These are phyloP conservation scores for Drosophila lacertosa DNA, from an alignment of 1,140 invertebrate genomes.

Conservation along the genomic window DNA sequence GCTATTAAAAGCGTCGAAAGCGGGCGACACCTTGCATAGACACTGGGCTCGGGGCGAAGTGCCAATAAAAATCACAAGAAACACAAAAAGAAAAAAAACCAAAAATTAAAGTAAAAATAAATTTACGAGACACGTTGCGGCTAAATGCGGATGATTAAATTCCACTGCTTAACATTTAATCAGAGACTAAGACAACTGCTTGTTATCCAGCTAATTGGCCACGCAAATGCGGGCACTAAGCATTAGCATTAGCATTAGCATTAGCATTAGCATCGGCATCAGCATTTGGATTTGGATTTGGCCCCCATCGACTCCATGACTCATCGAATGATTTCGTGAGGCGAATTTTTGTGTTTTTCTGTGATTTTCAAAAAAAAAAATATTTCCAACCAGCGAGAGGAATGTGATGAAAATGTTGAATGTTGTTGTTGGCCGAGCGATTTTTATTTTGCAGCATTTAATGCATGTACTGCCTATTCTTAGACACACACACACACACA, in stretches of 20 bases:
- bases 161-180: conserved; percentile 27
- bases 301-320: neutral
- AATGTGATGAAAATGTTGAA: conserved; percentile 37
- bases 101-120: neutral
- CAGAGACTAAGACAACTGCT: conserved; percentile 15
- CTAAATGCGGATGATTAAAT: conserved; percentile 23
- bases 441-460: conserved; percentile 21
- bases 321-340: neutral
- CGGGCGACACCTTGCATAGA: conserved; percentile 20
- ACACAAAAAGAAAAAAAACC: no score
- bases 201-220: conserved; percentile 67
- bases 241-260: no score
- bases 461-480: conserved; percentile 28
- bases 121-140: conserved; percentile 10
- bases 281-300: no score
- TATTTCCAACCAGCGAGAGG: conserved; percentile 28
- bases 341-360: no score
- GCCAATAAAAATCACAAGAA: conserved; percentile 36
- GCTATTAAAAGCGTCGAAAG: conserved; percentile 40
- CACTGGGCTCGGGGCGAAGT: conserved; percentile 17
- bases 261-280: no score
- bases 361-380: conserved; percentile 18
- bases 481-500: conserved; percentile 18
- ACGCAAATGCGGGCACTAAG: conserved; percentile 52
- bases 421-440: conserved; percentile 4